Percentiles rank a stretch among this genome's conserved stretches.
Conservation (phyloP, 2,888 invertebrate genomes). For the Caenorhabditis wallacei region DNA sequence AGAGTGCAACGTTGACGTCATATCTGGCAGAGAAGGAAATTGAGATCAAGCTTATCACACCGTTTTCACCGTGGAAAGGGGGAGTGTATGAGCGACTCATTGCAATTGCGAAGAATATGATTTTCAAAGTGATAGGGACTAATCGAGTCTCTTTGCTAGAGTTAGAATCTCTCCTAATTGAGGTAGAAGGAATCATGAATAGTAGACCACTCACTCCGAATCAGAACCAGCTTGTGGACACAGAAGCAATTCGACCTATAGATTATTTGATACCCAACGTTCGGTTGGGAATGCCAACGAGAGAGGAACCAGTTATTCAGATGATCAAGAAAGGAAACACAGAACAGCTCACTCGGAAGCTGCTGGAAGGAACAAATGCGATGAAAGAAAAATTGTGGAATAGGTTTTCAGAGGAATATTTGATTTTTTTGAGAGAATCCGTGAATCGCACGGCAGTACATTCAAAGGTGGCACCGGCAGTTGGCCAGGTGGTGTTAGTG, state of each 20-base stretch:
- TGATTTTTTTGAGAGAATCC: neutral
- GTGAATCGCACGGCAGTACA: neutral
- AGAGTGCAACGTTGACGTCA: neutral
- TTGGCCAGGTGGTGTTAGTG: constrained; percentile 5
- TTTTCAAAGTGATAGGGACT: neutral
- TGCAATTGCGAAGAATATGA: neutral
- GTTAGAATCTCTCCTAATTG: constrained; percentile 8
- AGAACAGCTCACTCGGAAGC: neutral
- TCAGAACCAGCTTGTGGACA: neutral
- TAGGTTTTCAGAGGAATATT: neutral
- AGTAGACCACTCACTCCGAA: neutral
- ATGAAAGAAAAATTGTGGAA: neutral
- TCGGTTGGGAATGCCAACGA: neutral
- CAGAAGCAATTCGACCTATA: neutral
- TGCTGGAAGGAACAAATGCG: neutral
- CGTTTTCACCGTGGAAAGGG: constrained; percentile 18
- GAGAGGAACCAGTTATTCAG: neutral
- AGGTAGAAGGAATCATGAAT: constrained; percentile 7
- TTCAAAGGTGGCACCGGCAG: neutral
- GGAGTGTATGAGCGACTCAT: constrained; percentile 6
- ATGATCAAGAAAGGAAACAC: neutral
- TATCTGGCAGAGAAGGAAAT: constrained; percentile 9
- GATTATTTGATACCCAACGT: constrained; percentile 1
- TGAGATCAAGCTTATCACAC: neutral
- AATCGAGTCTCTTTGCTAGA: neutral